Percentiles rank a stretch among this genome's conserved stretches.
These are phyloP conservation scores for Mythimna ferrago DNA, from an alignment of 2,888 invertebrate genomes.

Conservation along the genomic window DNA sequence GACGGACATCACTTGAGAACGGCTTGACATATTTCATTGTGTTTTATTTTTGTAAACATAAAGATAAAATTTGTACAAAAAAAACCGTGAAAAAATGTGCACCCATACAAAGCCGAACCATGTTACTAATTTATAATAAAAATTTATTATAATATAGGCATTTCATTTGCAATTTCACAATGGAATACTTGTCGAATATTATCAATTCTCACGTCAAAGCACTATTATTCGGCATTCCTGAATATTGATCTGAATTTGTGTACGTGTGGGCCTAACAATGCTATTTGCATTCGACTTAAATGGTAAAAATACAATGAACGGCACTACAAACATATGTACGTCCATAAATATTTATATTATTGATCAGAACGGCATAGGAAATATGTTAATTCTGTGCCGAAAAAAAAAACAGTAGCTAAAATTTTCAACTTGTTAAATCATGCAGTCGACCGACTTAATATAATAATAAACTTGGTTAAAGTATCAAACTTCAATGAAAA, in stretches of 20 bases:
- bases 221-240: slow-evolving; percentile 36
- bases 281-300: slow-evolving; percentile 63
- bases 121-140: neutral
- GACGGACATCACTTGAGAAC: no score
- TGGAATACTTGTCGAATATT: slow-evolving; percentile 20
- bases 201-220: slow-evolving; percentile 25
- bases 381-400: slow-evolving; percentile 42
- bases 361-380: slow-evolving; percentile 46
- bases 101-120: no score
- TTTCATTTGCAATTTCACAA: slow-evolving; percentile 3
- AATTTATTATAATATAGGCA: neutral
- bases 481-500: slow-evolving; percentile 71
- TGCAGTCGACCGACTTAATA: slow-evolving; percentile 59
- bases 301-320: slow-evolving; percentile 65
- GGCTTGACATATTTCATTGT: no score
- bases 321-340: slow-evolving; percentile 57
- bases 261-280: slow-evolving; percentile 51
- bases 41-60: no score
- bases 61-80: no score
- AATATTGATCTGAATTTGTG: slow-evolving; percentile 48
- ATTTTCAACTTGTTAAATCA: slow-evolving; percentile 60
- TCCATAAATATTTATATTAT: slow-evolving; percentile 64
- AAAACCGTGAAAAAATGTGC: no score
- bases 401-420: slow-evolving; percentile 45
- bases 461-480: slow-evolving; percentile 67